A percentile compares a stretch with the other conserved stretches of the same genome.
phyloP scores from a whole-genome alignment of 2,113 vertebrate species.

The Aptenodytes forsteri region DNA sequence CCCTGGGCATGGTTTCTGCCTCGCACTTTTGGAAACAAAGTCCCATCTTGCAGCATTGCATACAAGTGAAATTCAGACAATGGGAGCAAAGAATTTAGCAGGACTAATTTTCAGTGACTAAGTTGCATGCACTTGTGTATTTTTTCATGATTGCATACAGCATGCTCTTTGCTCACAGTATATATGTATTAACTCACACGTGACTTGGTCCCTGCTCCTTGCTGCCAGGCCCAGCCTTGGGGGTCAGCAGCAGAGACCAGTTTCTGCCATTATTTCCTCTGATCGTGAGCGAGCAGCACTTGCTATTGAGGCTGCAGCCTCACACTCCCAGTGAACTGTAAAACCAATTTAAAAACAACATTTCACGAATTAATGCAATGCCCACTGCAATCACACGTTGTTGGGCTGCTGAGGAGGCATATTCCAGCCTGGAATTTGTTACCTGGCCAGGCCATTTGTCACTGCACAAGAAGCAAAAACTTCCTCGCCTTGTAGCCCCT shows the following conservation, averaged over 20 bases:
- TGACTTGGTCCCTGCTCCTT: not conserved
- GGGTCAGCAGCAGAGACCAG: not conserved
- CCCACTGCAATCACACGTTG: conserved; percentile 7
- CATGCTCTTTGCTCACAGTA: not conserved
- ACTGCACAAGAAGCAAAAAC: not conserved
- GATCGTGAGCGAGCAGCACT: rapidly evolving
- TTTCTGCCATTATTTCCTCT: not conserved
- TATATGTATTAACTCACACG: not conserved
- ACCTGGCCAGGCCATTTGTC: conserved; percentile 43
- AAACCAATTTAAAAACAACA: conserved; percentile 64
- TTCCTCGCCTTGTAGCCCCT: not conserved
- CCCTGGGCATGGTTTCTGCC: not conserved
- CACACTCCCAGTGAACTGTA: conserved; percentile 53
- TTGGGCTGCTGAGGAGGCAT: conserved; percentile 60
- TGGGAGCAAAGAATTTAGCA: not conserved
- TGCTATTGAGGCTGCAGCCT: not conserved
- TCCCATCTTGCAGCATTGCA: not conserved
- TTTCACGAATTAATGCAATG: conserved; percentile 61
- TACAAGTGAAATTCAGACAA: not conserved
- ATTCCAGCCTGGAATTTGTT: conserved; percentile 58
- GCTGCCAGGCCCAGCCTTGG: not conserved
- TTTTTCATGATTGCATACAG: not conserved
- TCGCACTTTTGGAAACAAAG: not conserved
- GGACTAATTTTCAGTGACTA: not conserved
- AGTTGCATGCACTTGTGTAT: not conserved